Evolutionary conservation across 2,797 vertebrate species (phyloP).

Genomic region (Mormyrus proboscirostris): DNA sequence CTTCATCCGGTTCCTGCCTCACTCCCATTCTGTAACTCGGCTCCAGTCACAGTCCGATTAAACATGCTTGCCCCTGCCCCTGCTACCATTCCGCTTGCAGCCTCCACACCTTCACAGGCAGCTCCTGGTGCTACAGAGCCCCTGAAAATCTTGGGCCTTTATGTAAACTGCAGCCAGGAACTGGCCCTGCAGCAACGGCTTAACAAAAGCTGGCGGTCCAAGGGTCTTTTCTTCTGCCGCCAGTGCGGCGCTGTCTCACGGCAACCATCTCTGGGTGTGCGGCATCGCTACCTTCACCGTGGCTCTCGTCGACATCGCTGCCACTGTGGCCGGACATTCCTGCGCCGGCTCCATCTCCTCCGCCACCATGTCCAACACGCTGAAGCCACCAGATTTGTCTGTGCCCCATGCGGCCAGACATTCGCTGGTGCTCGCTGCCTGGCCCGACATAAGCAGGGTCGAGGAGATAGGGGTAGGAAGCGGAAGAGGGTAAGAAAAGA

Average conservation of each 20-base stretch:
- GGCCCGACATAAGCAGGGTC: conserved; percentile 48
- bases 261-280: conserved; percentile 56
- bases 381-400: conserved; percentile 61
- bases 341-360: conserved; percentile 61
- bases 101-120: conserved; percentile 24
- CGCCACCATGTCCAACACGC: conserved; percentile 68
- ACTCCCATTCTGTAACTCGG: background rate
- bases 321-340: conserved; percentile 63
- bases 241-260: conserved; percentile 62
- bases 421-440: conserved; percentile 62
- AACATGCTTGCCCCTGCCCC: background rate
- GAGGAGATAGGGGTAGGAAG: background rate
- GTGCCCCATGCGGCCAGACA: conserved; percentile 62
- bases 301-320: conserved; percentile 54
- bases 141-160: conserved; percentile 33
- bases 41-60: background rate
- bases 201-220: conserved; percentile 52
- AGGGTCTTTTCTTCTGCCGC: conserved; percentile 53
- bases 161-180: conserved; percentile 35
- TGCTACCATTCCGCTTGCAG: background rate
- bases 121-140: conserved; percentile 11
- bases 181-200: conserved; percentile 31
- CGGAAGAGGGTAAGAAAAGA: conserved; percentile 29
- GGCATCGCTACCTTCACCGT: conserved; percentile 63
- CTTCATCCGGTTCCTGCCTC: background rate